Evolutionary conservation across 2,797 vertebrate genomes (phyloP).

Genomic region (Sarcophilus harrisii): DNA sequence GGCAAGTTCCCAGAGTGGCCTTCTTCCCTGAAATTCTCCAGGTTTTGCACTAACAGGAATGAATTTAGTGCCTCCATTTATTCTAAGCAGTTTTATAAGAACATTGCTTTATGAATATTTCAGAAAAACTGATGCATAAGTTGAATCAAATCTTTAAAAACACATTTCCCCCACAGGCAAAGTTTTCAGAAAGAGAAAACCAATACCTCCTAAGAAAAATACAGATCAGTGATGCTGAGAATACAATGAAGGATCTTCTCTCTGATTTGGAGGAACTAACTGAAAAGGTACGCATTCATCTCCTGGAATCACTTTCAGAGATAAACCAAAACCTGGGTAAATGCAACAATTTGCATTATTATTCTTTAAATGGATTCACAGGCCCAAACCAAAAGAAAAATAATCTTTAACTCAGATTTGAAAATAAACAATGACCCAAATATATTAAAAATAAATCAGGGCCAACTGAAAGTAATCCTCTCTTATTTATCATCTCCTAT

Average conservation of each 20-base stretch:
- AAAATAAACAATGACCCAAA: constrained; percentile 35
- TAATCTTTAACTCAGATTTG: constrained; percentile 25
- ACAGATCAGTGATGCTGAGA: constrained; percentile 87
- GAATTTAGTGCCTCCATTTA: constrained; percentile 28
- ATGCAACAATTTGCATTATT: constrained; percentile 1
- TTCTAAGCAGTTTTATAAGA: background rate
- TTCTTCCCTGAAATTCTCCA: background rate
- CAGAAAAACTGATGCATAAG: background rate
- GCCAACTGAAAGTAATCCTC: constrained; percentile 1
- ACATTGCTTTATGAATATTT: background rate
- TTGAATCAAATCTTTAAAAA: constrained; percentile 55
- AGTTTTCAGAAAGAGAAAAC: constrained; percentile 90
- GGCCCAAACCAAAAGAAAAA: background rate
- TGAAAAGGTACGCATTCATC: constrained; percentile 87
- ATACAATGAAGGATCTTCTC: constrained; percentile 82
- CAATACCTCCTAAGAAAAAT: constrained; percentile 85
- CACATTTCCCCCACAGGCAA: constrained; percentile 82
- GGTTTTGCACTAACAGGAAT: background rate
- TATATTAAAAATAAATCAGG: constrained; percentile 56
- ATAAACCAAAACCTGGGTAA: background rate
- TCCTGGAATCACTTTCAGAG: constrained; percentile 33
- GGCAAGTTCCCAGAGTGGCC: background rate
- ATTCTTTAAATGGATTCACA: background rate
- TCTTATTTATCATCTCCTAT: background rate
- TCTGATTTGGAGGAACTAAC: constrained; percentile 86